phyloP scores from a whole-genome alignment of 2,797 vertebrate species.

The Sebastes melanostomus region DNA sequence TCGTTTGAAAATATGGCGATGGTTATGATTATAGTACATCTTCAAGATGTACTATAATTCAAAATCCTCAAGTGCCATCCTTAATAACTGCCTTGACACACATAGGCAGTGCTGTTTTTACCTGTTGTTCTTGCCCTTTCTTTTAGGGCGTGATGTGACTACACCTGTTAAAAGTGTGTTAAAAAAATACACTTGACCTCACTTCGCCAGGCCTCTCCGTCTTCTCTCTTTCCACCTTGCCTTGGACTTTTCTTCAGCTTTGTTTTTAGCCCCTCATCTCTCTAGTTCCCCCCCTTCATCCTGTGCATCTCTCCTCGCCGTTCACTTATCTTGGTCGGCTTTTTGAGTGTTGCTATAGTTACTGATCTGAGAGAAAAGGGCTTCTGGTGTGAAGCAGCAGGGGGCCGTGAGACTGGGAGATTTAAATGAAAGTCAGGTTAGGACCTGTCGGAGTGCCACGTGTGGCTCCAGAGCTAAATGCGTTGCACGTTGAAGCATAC shows the following conservation, averaged over 20 bases:
- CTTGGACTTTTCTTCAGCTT: not conserved
- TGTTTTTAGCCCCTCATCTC: conserved; percentile 2
- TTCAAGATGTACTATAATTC: too few relatives aligned
- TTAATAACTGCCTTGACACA: not conserved
- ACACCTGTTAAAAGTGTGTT: not conserved
- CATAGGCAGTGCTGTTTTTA: not conserved
- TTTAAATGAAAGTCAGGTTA: conserved; percentile 63
- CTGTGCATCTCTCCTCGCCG: not conserved
- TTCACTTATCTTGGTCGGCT: conserved; percentile 27
- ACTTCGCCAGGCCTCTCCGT: not conserved
- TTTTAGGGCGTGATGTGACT: not conserved
- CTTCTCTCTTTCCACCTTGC: not conserved
- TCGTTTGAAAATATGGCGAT: not conserved
- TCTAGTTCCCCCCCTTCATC: not conserved
- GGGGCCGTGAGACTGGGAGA: conserved; percentile 26
- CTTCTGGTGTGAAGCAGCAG: conserved; percentile 46
- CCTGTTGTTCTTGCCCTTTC: not conserved
- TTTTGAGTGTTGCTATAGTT: conserved; percentile 68
- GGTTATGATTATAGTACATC: not conserved
- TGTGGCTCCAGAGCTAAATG: not conserved
- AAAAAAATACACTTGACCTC: conserved; percentile 1
- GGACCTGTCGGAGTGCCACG: conserved; percentile 41
- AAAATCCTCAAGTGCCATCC: not conserved
- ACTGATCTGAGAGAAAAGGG: conserved; percentile 55
- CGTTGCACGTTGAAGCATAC: not conserved